Percentiles rank a stretch among this genome's conserved stretches.
Conservation (phyloP, 2,888 invertebrate species). For the Ophonus ardosiacus region DNA sequence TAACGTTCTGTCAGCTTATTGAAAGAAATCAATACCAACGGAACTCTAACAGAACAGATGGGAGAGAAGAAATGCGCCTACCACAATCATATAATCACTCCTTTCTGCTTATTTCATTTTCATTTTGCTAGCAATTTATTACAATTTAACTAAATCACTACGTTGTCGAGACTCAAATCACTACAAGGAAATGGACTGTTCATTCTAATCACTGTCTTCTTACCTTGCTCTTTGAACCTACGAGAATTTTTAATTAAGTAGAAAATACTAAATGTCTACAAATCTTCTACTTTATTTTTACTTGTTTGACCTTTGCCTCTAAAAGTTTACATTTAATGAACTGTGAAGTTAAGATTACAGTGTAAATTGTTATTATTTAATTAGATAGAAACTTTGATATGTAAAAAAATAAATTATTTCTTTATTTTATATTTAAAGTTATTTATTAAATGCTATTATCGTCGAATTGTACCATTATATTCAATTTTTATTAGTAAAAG, state of each 20-base stretch:
- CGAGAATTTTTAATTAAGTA: neutral
- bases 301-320: neutral
- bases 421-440: too few species aligned
- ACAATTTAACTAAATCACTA: constrained; percentile 35
- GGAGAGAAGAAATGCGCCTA: constrained; percentile 36
- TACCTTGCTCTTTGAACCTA: neutral
- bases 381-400: too few species aligned
- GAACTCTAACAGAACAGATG: constrained; percentile 36
- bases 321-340: neutral
- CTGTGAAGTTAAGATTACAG: too few species aligned
- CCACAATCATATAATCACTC: constrained; percentile 39
- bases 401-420: too few species aligned
- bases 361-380: too few species aligned
- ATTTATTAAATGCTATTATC: too few species aligned
- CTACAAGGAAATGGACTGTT: constrained; percentile 16
- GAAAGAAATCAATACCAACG: constrained; percentile 29
- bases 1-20: constrained; percentile 48
- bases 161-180: neutral
- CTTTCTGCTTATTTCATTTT: constrained; percentile 3
- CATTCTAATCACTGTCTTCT: neutral
- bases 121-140: constrained; percentile 31
- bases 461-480: too few species aligned
- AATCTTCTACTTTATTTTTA: neutral
- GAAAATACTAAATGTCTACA: neutral
- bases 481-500: too few species aligned